phyloP scores from a whole-genome alignment of 2,113 vertebrate species.

The Corapipo altera region DNA sequence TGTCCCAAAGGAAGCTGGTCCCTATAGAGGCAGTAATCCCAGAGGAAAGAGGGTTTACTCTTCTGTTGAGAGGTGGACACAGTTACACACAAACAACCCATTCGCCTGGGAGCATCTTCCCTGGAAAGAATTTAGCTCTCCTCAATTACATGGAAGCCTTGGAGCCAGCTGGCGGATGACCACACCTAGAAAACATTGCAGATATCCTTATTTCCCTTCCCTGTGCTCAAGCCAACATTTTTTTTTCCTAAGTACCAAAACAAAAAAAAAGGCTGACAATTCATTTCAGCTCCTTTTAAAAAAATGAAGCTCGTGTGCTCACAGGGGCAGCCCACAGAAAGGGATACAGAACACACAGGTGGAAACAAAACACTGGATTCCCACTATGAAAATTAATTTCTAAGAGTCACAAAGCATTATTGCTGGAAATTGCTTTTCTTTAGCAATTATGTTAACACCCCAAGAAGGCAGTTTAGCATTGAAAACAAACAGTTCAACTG shows the following conservation, averaged over 20 bases:
- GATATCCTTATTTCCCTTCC: neutral
- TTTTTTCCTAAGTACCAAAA: neutral
- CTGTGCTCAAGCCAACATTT: neutral
- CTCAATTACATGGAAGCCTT: neutral
- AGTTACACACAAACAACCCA: rapidly evolving
- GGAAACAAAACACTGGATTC: neutral
- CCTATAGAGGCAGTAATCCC: rapidly evolving
- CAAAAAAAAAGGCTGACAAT: neutral
- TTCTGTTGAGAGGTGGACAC: rapidly evolving
- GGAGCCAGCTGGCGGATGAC: neutral
- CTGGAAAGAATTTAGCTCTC: neutral
- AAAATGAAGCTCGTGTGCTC: neutral
- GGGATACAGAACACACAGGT: neutral
- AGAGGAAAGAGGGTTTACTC: neutral
- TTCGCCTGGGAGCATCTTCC: neutral
- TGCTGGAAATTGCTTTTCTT: slow-evolving; percentile 70
- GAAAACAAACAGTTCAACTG: slow-evolving; percentile 47
- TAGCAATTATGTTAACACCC: slow-evolving; percentile 43
- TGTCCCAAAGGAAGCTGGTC: no score
- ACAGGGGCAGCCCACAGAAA: neutral
- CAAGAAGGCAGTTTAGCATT: slow-evolving; percentile 49
- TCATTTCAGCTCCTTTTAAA: neutral
- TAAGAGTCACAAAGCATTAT: slow-evolving; percentile 42
- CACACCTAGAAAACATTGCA: neutral
- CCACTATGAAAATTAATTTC: slow-evolving; percentile 50